Evolutionary conservation across 2,888 invertebrate species (phyloP).

Genomic region (Autographa pulchrina): DNA sequence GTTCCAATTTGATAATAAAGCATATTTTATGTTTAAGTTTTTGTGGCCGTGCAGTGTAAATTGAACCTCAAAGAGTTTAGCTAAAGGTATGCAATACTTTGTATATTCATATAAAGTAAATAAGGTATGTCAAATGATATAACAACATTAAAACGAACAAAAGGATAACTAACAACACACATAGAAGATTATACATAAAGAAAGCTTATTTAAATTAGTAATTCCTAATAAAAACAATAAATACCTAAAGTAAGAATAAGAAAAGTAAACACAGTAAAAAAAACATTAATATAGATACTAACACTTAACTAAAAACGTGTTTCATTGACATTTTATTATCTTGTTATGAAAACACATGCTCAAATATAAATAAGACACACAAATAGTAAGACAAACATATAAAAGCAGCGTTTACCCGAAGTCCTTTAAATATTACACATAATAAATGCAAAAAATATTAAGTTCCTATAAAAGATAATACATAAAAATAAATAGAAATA

Average conservation of each 20-base stretch:
- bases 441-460: not conserved
- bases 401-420: conserved; percentile 48
- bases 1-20: not conserved
- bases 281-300: too few relatives aligned
- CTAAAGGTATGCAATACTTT: not conserved
- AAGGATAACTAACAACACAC: not conserved
- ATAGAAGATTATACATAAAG: not conserved
- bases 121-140: not conserved
- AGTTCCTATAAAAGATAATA: not conserved
- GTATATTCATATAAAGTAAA: not conserved
- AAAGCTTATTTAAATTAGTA: not conserved
- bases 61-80: not conserved
- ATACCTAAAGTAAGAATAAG: too few relatives aligned
- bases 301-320: too few relatives aligned
- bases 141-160: not conserved
- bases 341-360: too few relatives aligned
- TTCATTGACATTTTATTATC: too few relatives aligned
- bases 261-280: too few relatives aligned
- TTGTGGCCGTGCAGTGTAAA: not conserved
- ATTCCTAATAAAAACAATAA: not conserved
- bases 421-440: conserved; percentile 20
- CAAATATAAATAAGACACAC: not conserved
- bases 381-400: conserved; percentile 5
- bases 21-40: too few relatives aligned
- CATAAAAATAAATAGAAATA: conserved; percentile 13